A percentile compares a stretch with the other conserved stretches of the same genome.
These are phyloP conservation scores for Sinosuthora webbiana DNA, from an alignment of 2,113 vertebrate genomes.

Conservation along the genomic window DNA sequence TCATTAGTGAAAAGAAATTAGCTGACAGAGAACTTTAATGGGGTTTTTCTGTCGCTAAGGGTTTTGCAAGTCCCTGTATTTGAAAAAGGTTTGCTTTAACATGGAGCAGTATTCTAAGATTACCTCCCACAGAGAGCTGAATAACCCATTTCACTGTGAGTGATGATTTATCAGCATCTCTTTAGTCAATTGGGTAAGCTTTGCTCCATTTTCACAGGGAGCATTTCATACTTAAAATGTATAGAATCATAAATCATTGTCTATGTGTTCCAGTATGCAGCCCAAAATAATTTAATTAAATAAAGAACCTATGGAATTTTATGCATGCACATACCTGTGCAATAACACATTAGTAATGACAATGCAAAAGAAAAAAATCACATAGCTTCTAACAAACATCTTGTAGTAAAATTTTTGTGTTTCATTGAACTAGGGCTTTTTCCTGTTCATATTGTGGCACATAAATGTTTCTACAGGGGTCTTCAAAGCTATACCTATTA, in stretches of 20 bases:
- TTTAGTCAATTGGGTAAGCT: neutral
- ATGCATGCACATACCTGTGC: neutral
- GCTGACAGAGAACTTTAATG: neutral
- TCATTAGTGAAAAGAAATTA: neutral
- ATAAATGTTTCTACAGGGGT: neutral
- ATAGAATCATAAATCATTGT: neutral
- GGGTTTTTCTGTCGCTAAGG: neutral
- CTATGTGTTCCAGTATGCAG: neutral
- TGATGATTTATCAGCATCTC: neutral
- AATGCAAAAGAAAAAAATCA: neutral
- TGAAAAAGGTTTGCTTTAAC: neutral
- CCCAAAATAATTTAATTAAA: neutral
- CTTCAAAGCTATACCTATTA: neutral
- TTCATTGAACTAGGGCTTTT: neutral
- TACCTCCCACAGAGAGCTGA: neutral
- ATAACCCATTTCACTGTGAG: neutral
- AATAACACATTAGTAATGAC: neutral
- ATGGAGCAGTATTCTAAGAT: neutral
- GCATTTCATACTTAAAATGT: neutral
- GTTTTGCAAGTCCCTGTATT: neutral
- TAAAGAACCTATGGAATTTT: neutral
- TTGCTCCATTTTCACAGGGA: neutral
- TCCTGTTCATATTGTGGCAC: neutral
- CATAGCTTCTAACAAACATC: fast-evolving
- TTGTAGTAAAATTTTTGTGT: neutral